These are phyloP conservation scores for Oscheius sp. DNA, from an alignment of 2,888 invertebrate species.

Conservation along the genomic window DNA sequence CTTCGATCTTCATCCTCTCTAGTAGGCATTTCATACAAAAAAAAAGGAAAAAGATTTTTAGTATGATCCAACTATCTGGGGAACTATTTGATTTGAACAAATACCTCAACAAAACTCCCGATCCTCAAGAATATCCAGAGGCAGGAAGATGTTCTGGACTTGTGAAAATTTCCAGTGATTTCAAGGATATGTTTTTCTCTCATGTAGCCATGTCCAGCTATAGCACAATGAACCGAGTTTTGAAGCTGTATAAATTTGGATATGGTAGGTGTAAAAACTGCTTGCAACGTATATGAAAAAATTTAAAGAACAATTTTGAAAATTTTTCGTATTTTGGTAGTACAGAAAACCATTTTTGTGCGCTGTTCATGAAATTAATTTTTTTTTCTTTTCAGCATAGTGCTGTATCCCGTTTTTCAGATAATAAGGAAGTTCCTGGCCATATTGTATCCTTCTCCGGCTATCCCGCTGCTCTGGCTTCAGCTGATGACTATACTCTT, in stretches of 20 bases:
- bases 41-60: constrained; percentile 27
- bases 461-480: constrained; percentile 69
- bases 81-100: constrained; percentile 67
- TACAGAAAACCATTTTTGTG: no score
- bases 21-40: constrained; percentile 36
- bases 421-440: constrained; percentile 71
- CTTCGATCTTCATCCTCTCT: constrained; percentile 61
- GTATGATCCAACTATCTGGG: constrained; percentile 68
- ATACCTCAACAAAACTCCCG: constrained; percentile 62
- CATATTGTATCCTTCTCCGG: constrained; percentile 57
- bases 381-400: background rate
- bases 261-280: no score
- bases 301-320: background rate
- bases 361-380: no score
- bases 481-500: constrained; percentile 70
- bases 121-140: constrained; percentile 58
- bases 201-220: constrained; percentile 68
- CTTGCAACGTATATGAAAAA: background rate
- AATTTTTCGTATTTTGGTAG: no score
- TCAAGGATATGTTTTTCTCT: constrained; percentile 59
- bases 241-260: constrained; percentile 76
- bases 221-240: constrained; percentile 67
- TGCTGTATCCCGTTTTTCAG: constrained; percentile 46
- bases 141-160: constrained; percentile 66
- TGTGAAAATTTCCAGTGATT: constrained; percentile 59